A percentile compares a stretch with the other conserved stretches of the same genome.
phyloP scores from a whole-genome alignment of 2,888 invertebrate species.

The Lochmaea capreae region DNA sequence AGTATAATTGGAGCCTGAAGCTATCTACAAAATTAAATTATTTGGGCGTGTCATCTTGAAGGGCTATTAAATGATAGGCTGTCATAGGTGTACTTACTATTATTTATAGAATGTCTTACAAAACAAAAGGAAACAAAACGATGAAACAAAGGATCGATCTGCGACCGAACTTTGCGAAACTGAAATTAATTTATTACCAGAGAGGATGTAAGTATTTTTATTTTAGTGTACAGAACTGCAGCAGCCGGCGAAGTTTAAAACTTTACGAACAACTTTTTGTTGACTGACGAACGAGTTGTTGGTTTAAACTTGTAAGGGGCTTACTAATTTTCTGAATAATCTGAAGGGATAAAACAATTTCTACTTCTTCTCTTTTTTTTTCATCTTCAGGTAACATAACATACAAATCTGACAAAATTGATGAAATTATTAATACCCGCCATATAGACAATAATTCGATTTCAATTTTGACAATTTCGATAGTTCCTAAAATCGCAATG shows the following conservation, averaged over 20 bases:
- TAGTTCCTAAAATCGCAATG: too few relatives aligned
- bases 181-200: neutral
- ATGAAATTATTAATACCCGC: too few relatives aligned
- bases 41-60: too few relatives aligned
- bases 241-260: conserved; percentile 21
- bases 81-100: too few relatives aligned
- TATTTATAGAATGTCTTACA: too few relatives aligned
- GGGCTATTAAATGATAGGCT: too few relatives aligned
- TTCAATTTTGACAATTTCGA: too few relatives aligned
- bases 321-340: conserved; percentile 28
- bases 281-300: conserved; percentile 28
- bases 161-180: neutral
- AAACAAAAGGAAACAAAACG: neutral
- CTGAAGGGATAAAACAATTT: neutral
- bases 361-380: neutral
- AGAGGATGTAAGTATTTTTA: neutral
- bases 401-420: neutral
- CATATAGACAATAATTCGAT: too few relatives aligned
- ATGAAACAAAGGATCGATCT: neutral
- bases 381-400: neutral
- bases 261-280: conserved; percentile 29
- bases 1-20: too few relatives aligned
- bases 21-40: too few relatives aligned
- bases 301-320: conserved; percentile 16
- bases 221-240: neutral